These are phyloP conservation scores for Sipha flava DNA, from an alignment of 1,140 invertebrate species.

Conservation along the genomic window DNA sequence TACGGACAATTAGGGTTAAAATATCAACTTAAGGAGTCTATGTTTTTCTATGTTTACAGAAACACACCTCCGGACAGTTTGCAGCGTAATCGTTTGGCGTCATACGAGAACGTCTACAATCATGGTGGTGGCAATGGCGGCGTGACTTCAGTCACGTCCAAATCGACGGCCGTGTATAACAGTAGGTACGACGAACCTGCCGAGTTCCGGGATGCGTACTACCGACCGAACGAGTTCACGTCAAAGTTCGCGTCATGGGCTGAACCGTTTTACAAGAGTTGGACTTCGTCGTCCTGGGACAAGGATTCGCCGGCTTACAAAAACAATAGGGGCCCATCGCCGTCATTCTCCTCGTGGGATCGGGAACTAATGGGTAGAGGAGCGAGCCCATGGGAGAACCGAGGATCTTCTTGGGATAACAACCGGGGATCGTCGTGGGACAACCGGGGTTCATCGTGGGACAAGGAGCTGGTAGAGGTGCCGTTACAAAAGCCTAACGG, in stretches of 20 bases:
- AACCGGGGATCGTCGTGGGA: background rate
- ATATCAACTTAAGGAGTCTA: background rate
- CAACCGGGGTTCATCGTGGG: background rate
- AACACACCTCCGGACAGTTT: background rate
- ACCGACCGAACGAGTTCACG: background rate
- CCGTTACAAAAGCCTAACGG: background rate
- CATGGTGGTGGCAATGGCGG: background rate
- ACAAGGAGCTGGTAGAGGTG: slow-evolving; percentile 2
- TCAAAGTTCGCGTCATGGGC: slow-evolving; percentile 10
- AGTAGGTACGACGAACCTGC: slow-evolving; percentile 19
- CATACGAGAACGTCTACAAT: background rate
- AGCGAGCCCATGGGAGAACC: background rate
- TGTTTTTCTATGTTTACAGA: background rate
- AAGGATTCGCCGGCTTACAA: background rate
- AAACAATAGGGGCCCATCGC: background rate
- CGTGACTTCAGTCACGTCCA: background rate
- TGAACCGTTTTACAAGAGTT: background rate
- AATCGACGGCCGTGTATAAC: background rate
- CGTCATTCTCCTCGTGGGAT: background rate
- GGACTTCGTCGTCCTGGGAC: background rate
- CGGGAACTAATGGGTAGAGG: background rate
- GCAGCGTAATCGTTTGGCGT: background rate
- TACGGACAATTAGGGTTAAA: too few relatives aligned
- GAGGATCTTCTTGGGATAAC: background rate
- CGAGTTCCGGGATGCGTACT: slow-evolving; percentile 7